A percentile compares a stretch with the other conserved stretches of the same genome.
Evolutionary conservation across 1,140 invertebrate genomes (phyloP).

Genomic region (Proctacanthus coquilletti): DNA sequence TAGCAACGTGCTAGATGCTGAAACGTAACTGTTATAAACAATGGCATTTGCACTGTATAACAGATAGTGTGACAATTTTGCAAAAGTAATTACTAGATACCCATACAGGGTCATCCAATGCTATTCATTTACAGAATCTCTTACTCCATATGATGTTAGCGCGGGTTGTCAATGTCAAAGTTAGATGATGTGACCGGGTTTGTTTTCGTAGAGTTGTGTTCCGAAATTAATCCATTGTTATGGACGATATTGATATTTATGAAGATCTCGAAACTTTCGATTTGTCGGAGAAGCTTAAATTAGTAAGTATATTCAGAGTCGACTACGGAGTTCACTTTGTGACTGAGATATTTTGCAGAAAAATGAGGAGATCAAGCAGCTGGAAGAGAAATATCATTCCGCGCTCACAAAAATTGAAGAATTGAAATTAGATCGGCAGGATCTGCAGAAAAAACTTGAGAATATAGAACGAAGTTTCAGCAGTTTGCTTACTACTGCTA

Average conservation of each 20-base stretch:
- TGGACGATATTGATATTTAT: constrained; percentile 21
- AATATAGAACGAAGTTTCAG: constrained; percentile 21
- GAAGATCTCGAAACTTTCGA: constrained; percentile 25
- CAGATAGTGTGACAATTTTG: too few species aligned
- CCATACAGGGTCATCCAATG: too few species aligned
- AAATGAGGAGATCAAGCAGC: constrained; percentile 16
- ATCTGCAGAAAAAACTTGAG: constrained; percentile 17
- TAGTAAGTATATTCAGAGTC: too few species aligned
- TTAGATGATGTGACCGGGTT: too few species aligned
- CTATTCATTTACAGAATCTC: too few species aligned
- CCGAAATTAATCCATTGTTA: constrained; percentile 9
- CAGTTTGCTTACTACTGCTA: constrained; percentile 20
- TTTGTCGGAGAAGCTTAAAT: constrained; percentile 14
- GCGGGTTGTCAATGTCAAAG: too few species aligned
- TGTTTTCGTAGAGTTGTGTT: too few species aligned
- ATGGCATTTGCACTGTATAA: too few species aligned
- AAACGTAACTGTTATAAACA: too few species aligned
- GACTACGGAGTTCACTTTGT: not conserved
- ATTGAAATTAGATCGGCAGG: constrained; percentile 12
- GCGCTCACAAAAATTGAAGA: constrained; percentile 10
- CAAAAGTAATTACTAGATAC: too few species aligned
- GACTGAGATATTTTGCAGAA: constrained; percentile 12
- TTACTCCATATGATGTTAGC: too few species aligned
- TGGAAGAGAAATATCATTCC: constrained; percentile 13
- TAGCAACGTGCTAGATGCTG: too few species aligned